Conservation (phyloP, 2,113 vertebrate species). For the Melanocharis versteri region DNA sequence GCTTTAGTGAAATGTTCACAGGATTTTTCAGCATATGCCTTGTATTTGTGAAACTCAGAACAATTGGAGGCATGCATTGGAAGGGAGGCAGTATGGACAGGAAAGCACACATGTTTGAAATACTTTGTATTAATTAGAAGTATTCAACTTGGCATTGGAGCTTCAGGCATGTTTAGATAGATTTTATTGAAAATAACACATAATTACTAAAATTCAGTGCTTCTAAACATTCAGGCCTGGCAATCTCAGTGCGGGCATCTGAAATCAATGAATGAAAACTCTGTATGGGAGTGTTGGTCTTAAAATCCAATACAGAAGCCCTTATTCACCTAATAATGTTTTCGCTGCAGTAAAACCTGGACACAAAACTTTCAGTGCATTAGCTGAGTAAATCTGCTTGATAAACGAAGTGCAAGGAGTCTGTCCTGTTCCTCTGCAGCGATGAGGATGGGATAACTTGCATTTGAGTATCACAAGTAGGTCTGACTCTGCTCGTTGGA, state of each 20-base stretch:
- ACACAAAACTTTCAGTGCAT: not conserved
- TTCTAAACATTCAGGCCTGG: not conserved
- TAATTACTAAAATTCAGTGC: not conserved
- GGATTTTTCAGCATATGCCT: not conserved
- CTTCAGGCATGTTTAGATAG: not conserved
- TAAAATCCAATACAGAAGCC: not conserved
- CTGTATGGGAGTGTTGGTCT: not conserved
- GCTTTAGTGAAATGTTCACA: not conserved
- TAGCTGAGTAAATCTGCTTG: not conserved
- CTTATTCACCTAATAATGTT: not conserved
- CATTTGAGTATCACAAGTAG: not conserved
- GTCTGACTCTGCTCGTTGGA: not conserved
- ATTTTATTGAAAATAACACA: not conserved
- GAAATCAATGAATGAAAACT: not conserved
- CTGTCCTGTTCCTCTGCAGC: not conserved
- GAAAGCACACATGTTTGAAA: not conserved
- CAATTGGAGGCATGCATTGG: not conserved
- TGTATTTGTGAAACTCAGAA: not conserved
- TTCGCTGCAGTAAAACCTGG: not conserved
- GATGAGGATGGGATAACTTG: not conserved
- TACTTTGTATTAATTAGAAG: not conserved
- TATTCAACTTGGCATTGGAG: not conserved
- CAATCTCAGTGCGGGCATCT: not conserved
- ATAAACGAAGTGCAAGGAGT: not conserved
- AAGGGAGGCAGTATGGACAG: not conserved